Evolutionary conservation across 2,797 vertebrate species (phyloP).

Genomic region (Chaenodraco wilsoni): DNA sequence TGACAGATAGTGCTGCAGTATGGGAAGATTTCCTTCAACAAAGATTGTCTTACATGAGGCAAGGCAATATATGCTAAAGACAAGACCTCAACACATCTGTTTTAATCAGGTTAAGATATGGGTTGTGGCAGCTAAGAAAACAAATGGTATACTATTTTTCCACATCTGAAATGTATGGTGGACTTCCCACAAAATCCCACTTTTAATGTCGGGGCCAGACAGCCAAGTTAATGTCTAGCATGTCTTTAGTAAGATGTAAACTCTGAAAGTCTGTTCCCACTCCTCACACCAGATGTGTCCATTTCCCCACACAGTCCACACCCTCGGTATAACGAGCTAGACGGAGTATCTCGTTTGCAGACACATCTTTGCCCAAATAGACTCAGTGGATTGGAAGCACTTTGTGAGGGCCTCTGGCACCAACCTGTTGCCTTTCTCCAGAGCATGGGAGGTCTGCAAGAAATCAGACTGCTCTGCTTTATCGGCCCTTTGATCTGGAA

Average conservation of each 20-base stretch:
- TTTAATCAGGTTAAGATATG: slow-evolving; percentile 49
- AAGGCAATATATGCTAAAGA: slow-evolving; percentile 14
- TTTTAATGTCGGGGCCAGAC: slow-evolving; percentile 54
- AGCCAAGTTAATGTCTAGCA: slow-evolving; percentile 67
- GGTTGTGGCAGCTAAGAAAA: slow-evolving; percentile 43
- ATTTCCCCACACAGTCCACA: slow-evolving; percentile 73
- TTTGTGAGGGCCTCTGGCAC: slow-evolving; percentile 69
- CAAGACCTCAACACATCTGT: slow-evolving; percentile 37
- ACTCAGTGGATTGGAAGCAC: slow-evolving; percentile 68
- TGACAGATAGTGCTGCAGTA: not conserved
- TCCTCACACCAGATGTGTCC: slow-evolving; percentile 78
- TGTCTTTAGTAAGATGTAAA: slow-evolving; percentile 73
- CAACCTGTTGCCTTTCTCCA: slow-evolving; percentile 70
- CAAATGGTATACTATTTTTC: slow-evolving; percentile 54
- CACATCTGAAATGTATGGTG: slow-evolving; percentile 51
- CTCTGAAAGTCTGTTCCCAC: slow-evolving; percentile 65
- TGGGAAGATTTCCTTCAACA: slow-evolving; percentile 13
- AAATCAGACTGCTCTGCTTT: slow-evolving; percentile 60
- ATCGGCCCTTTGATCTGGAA: slow-evolving; percentile 62
- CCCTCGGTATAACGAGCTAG: slow-evolving; percentile 76
- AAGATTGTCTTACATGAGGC: not conserved
- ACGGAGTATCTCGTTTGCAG: slow-evolving; percentile 74
- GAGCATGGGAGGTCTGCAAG: slow-evolving; percentile 70
- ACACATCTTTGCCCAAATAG: slow-evolving; percentile 77
- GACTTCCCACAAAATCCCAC: slow-evolving; percentile 54